Evolutionary conservation across 2,888 invertebrate species (phyloP).

Genomic region (Diloba caeruleocephala): DNA sequence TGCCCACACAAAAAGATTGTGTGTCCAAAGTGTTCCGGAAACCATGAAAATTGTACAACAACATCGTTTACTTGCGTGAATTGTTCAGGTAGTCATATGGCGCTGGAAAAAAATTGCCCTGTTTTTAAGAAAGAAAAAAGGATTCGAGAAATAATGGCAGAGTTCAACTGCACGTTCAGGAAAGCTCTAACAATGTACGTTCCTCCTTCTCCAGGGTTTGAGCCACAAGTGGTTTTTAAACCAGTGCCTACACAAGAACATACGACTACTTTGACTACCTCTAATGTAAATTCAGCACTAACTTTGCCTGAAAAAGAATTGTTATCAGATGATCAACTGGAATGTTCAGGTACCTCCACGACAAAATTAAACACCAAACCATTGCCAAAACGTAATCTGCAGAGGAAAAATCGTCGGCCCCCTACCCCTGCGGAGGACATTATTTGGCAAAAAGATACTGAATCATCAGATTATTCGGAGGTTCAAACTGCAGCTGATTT

Average conservation of each 20-base stretch:
- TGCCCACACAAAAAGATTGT: background rate
- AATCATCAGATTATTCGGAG: conserved; percentile 1
- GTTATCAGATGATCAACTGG: background rate
- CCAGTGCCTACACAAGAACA: background rate
- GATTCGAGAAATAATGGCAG: background rate
- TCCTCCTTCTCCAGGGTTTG: background rate
- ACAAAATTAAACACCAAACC: background rate
- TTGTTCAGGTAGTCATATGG: conserved; percentile 2
- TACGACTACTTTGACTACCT: background rate
- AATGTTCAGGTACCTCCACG: background rate
- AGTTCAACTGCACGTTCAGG: background rate
- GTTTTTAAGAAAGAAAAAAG: background rate
- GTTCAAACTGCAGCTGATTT: background rate
- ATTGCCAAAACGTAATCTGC: background rate
- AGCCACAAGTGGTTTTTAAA: background rate
- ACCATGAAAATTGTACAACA: background rate
- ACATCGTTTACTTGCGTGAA: conserved; percentile 2
- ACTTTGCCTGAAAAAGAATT: background rate
- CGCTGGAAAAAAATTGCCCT: conserved; percentile 1
- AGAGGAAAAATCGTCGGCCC: conserved; percentile 1
- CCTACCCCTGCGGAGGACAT: background rate
- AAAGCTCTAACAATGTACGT: background rate
- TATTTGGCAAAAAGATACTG: background rate
- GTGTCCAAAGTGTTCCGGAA: conserved; percentile 1
- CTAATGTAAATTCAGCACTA: background rate